Evolutionary conservation across 2,113 vertebrate genomes (phyloP).

Genomic region (Chaetura pelagica): DNA sequence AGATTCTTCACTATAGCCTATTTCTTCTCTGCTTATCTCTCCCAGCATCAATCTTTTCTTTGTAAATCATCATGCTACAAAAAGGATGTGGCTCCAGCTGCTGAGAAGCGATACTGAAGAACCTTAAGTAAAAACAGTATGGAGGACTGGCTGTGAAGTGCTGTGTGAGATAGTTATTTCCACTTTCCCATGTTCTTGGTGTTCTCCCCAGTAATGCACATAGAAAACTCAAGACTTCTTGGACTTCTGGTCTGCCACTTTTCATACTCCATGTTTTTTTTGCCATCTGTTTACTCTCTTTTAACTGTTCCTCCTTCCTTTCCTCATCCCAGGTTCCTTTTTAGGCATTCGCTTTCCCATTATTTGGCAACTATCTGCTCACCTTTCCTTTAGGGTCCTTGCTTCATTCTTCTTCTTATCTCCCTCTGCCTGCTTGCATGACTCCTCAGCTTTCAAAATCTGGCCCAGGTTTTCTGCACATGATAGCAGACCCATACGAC

Average conservation of each 20-base stretch:
- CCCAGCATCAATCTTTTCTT: background rate
- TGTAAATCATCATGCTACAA: background rate
- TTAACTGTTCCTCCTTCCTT: background rate
- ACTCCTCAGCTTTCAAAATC: background rate
- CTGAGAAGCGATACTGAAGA: background rate
- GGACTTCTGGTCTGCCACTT: background rate
- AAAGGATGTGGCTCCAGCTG: slow-evolving; percentile 42
- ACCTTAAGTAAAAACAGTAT: background rate
- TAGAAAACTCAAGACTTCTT: background rate
- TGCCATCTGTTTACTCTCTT: background rate
- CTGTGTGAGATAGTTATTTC: background rate
- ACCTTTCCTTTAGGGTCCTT: background rate
- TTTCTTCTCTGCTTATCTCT: slow-evolving; percentile 12
- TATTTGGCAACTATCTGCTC: background rate
- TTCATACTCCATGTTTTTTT: background rate
- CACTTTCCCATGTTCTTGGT: background rate
- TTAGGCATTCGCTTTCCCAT: background rate
- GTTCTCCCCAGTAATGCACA: background rate
- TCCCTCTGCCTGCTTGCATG: background rate
- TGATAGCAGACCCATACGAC: background rate
- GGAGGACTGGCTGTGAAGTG: background rate
- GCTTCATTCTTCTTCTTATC: background rate
- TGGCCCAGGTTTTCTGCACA: background rate
- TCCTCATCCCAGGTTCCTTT: background rate
- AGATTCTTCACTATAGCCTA: background rate